Conservation (phyloP, 1,140 invertebrate genomes). For the Trypoxylus dichotomus region DNA sequence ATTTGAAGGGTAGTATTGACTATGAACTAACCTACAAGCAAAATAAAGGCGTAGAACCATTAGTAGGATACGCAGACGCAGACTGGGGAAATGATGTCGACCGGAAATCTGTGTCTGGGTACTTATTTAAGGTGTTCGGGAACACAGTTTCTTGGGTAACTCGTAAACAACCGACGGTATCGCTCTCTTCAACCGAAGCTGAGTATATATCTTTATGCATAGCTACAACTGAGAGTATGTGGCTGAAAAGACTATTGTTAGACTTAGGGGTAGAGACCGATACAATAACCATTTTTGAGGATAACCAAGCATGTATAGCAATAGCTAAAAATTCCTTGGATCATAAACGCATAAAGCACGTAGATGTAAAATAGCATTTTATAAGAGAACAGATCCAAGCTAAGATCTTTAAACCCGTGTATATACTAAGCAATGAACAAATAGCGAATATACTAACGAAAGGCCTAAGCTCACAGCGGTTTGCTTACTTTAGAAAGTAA, state of each 20-base stretch:
- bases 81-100: background rate
- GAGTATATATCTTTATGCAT: too few relatives aligned
- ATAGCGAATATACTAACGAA: too few relatives aligned
- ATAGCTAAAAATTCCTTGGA: background rate
- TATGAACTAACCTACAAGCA: constrained; percentile 32
- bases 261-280: background rate
- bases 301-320: too few relatives aligned
- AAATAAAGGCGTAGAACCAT: constrained; percentile 13
- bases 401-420: background rate
- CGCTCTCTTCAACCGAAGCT: too few relatives aligned
- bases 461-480: too few relatives aligned
- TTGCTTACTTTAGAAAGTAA: too few relatives aligned
- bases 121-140: constrained; percentile 6
- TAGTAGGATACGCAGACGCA: background rate
- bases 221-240: background rate
- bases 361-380: constrained; percentile 20
- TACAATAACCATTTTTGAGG: background rate
- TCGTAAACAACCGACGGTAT: background rate
- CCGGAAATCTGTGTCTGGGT: background rate
- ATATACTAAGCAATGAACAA: too few relatives aligned
- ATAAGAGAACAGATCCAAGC: background rate
- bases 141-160: background rate
- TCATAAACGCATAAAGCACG: background rate
- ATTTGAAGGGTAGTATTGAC: constrained; percentile 51
- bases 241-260: background rate